Evolutionary conservation across 2,888 invertebrate genomes (phyloP).

Genomic region (Anagyrus pseudococci): DNA sequence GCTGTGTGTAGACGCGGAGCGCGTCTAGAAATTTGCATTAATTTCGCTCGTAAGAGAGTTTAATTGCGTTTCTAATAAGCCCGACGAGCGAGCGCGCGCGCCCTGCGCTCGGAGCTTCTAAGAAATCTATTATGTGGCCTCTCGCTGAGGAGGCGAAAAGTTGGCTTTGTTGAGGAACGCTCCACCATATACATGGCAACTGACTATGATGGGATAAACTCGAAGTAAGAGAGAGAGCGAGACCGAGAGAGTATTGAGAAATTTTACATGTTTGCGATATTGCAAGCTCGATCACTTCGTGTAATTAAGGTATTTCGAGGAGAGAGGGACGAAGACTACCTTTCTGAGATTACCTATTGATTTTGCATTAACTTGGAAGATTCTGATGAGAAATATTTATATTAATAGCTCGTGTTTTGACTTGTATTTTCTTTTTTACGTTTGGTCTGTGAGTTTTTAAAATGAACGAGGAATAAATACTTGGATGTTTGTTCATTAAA

Average conservation of each 20-base stretch:
- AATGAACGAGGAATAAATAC: no score
- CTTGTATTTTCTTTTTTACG: no score
- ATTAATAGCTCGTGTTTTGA: no score
- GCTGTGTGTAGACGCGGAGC: neutral
- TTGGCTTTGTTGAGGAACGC: neutral
- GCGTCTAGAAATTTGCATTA: constrained; percentile 39
- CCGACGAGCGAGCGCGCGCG: constrained; percentile 30
- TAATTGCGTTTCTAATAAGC: constrained; percentile 42
- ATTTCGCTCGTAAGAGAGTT: constrained; percentile 41
- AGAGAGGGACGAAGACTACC: neutral
- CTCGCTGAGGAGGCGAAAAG: neutral
- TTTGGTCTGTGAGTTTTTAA: no score
- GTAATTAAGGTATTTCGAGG: neutral
- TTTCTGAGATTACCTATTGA: constrained; percentile 11
- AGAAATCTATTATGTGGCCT: constrained; percentile 38
- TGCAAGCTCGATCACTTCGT: neutral
- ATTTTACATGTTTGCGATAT: neutral
- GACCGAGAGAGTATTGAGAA: no score
- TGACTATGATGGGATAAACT: no score
- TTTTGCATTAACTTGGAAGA: neutral
- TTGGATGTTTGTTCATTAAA: no score
- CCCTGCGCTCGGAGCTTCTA: constrained; percentile 15
- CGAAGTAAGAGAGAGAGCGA: no score
- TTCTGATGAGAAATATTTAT: neutral
- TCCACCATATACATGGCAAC: neutral